phyloP scores from a whole-genome alignment of 2,797 vertebrate genomes.

The Oreochromis grahami region DNA sequence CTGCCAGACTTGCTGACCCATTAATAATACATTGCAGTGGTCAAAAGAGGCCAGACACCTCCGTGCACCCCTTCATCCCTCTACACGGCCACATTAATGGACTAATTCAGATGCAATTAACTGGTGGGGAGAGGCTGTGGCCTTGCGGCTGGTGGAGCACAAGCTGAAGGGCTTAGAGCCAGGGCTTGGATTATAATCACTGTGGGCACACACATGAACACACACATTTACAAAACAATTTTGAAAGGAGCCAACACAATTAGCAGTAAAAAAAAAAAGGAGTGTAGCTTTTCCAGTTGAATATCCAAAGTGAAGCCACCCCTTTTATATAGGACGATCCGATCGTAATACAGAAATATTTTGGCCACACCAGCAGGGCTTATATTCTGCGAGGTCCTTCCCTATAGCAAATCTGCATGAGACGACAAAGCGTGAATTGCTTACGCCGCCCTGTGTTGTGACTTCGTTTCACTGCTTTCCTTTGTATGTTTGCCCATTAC shows the following conservation, averaged over 20 bases:
- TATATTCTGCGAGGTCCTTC: neutral
- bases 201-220: conserved; percentile 11
- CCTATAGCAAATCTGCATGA: neutral
- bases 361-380: neutral
- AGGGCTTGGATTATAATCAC: conserved; percentile 56
- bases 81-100: conserved; percentile 76
- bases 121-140: conserved; percentile 70
- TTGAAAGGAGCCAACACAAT: conserved; percentile 21
- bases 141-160: conserved; percentile 66
- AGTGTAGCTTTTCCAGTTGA: neutral
- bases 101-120: conserved; percentile 81
- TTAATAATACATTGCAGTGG: conserved; percentile 77
- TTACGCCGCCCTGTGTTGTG: neutral
- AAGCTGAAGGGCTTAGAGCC: conserved; percentile 65
- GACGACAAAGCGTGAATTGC: neutral
- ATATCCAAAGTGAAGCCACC: neutral
- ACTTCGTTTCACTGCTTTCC: neutral
- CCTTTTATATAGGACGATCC: neutral
- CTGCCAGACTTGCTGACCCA: conserved; percentile 77
- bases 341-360: neutral
- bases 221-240: conserved; percentile 35
- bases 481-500: conserved; percentile 15
- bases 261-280: neutral
- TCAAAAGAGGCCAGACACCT: conserved; percentile 77
- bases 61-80: conserved; percentile 66